Percentiles rank a stretch among this genome's conserved stretches.
Conservation (phyloP, 2,113 vertebrate genomes). For the Triplophysa rosa region DNA sequence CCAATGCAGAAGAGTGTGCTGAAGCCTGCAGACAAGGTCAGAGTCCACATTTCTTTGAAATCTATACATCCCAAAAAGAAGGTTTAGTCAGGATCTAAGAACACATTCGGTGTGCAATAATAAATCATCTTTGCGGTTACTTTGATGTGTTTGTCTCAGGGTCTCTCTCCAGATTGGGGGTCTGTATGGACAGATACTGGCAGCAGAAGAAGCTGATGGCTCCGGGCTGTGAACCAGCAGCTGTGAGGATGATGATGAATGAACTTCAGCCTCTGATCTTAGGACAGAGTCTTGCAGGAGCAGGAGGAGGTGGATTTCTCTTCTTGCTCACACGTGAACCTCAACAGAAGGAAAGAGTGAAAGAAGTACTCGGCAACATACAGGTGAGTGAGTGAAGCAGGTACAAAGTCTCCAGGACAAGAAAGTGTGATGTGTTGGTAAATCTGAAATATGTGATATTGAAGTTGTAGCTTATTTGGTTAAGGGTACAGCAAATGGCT, state of each 20-base stretch:
- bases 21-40: conserved; percentile 80
- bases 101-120: no score
- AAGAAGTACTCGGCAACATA: conserved; percentile 68
- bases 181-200: conserved; percentile 85
- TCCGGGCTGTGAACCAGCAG: conserved; percentile 86
- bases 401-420: neutral
- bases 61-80: neutral
- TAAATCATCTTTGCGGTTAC: neutral
- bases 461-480: no score
- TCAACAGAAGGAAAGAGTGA: conserved; percentile 69
- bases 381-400: conserved; percentile 65
- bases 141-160: conserved; percentile 69
- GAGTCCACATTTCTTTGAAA: neutral
- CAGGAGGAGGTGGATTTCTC: conserved; percentile 91
- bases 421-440: neutral
- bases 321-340: conserved; percentile 83
- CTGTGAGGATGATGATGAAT: conserved; percentile 81
- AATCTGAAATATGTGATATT: no score
- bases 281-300: conserved; percentile 90
- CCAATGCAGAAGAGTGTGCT: conserved; percentile 81
- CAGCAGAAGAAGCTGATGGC: conserved; percentile 94
- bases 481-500: no score
- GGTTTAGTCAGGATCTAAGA: no score
- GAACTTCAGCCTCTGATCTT: conserved; percentile 76
- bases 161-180: conserved; percentile 74